Evolutionary conservation across 2,113 vertebrate genomes (phyloP), one percentile per base, ranked within the genome.

Genomic region (Saccopteryx bilineata): DNA sequence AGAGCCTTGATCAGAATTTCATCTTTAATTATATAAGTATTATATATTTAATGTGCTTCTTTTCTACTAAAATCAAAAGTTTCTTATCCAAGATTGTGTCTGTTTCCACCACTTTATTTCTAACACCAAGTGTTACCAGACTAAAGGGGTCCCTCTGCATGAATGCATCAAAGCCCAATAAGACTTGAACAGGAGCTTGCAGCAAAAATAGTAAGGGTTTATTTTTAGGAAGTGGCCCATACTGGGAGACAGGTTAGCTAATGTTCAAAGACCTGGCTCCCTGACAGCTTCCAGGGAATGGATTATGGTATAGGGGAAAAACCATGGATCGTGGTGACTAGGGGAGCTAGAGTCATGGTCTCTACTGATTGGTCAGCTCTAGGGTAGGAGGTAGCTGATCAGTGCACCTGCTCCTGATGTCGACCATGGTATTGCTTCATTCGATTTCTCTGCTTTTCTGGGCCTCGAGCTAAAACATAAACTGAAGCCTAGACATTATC

Each of bases 1-100:
- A 96, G 5, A 48, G 54, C 21, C 28, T 72, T 11, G 21, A 26
- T 87, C 82, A 93, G 21, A 74, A 93, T 80, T 87, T 75, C 72
- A 50, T 85, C 81, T 94, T 88, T 80, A 84, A 68, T 68, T 85
- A 56, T 28, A 2, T 50, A 63, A 54, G 13, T 58, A 52, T 28
- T 91, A 65, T 66, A 33, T 39, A 63, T 80, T 60, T 82, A 82
- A n/a, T 12, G 14, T 66, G 33, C 91, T 46, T 86, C 48, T 92
- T 80, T 78, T 69, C 54, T 24, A 76, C 6, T 13, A 92, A 83
- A 83, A 89, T 46, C 17, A 31, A 56, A 89, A 89, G 33, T 86
- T 89, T 68, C 76, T 58, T 69, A 39, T 60, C 61, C 65, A 81
- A 24, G 52, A 63, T 75, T 26, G 17, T 71, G 7, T 72, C 56